phyloP scores from a whole-genome alignment of 2,113 vertebrate species.

The Corydoras maculifer region DNA sequence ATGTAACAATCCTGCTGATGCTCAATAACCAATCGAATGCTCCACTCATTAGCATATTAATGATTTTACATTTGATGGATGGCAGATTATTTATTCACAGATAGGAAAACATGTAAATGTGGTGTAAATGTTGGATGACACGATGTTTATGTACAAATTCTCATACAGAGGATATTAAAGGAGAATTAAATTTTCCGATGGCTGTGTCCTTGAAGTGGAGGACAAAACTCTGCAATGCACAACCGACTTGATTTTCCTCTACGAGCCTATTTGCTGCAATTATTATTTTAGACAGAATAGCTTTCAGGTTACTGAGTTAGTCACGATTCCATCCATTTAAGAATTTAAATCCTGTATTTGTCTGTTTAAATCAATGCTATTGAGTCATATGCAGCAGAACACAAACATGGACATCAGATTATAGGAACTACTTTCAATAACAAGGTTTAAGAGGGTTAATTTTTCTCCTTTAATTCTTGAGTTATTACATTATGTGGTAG shows the following conservation, averaged over 20 bases:
- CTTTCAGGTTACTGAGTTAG: too few species aligned
- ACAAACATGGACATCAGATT: too few species aligned
- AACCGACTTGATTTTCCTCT: neutral
- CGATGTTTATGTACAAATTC: neutral
- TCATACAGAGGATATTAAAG: neutral
- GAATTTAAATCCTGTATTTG: too few species aligned
- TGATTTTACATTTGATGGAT: neutral
- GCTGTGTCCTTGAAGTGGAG: conserved; percentile 35
- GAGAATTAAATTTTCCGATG: neutral
- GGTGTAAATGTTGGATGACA: neutral
- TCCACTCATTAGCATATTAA: neutral
- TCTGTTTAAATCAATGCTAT: too few species aligned
- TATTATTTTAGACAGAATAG: too few species aligned
- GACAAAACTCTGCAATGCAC: conserved; percentile 36
- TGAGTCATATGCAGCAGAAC: too few species aligned
- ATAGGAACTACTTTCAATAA: too few species aligned
- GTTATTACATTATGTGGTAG: too few species aligned
- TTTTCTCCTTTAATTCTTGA: too few species aligned
- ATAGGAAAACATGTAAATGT: neutral
- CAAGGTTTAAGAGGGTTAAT: too few species aligned
- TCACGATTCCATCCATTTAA: too few species aligned
- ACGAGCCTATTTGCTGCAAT: too few species aligned
- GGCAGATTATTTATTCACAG: neutral
- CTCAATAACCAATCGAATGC: neutral
- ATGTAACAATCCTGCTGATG: neutral